phyloP scores from a whole-genome alignment of 1,140 invertebrate genomes.

The Heliconius hewitsoni region DNA sequence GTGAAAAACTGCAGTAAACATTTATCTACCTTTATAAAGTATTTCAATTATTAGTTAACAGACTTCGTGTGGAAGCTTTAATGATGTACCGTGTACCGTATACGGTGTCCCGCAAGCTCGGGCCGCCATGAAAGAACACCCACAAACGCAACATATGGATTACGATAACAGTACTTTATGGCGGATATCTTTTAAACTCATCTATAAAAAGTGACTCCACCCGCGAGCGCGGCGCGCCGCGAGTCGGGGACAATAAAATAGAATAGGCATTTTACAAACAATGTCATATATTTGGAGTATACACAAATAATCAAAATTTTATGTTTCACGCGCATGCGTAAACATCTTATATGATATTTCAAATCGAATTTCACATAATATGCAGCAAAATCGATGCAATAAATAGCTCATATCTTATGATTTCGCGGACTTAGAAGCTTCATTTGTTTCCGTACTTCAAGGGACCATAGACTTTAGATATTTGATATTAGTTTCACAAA shows the following conservation, averaged over 20 bases:
- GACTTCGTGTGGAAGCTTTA: not conserved
- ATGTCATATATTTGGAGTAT: not conserved
- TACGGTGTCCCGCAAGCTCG: not conserved
- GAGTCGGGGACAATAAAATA: not conserved
- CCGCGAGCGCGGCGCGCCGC: not conserved
- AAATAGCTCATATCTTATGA: too few relatives aligned
- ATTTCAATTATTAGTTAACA: not conserved
- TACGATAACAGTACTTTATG: constrained; percentile 4
- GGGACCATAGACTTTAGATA: too few relatives aligned
- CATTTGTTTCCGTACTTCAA: too few relatives aligned
- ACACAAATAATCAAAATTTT: not conserved
- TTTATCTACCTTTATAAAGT: not conserved
- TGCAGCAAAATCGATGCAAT: too few relatives aligned
- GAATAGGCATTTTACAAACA: constrained; percentile 2
- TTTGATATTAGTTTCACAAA: too few relatives aligned
- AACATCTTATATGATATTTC: too few relatives aligned
- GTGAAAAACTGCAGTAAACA: too few relatives aligned
- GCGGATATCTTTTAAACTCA: constrained; percentile 1
- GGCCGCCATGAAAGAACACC: not conserved
- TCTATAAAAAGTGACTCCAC: not conserved
- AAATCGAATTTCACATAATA: too few relatives aligned
- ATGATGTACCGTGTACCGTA: not conserved
- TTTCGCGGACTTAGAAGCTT: too few relatives aligned
- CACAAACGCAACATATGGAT: not conserved
- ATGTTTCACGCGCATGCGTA: too few relatives aligned